Conservation (phyloP, 1,140 invertebrate genomes). For the Rhynchophorus ferrugineus region DNA sequence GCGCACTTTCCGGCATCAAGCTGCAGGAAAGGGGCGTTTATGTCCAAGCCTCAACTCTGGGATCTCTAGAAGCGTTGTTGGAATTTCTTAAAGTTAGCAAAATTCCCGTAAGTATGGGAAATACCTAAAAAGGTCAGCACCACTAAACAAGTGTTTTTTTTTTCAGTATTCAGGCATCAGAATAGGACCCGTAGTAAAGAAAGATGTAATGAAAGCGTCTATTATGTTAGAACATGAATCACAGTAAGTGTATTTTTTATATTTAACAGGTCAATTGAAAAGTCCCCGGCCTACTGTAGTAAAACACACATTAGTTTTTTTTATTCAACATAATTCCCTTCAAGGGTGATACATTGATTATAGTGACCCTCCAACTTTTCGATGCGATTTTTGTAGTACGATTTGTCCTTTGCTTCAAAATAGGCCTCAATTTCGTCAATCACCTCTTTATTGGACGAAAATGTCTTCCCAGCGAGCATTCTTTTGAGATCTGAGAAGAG, state of each 20-base stretch:
- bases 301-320: no score
- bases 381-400: no score
- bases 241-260: conserved; percentile 63
- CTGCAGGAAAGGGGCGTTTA: conserved; percentile 90
- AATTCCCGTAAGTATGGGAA: conserved; percentile 72
- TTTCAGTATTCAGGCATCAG: conserved; percentile 94
- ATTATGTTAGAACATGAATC: conserved; percentile 98
- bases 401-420: no score
- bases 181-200: conserved; percentile 98
- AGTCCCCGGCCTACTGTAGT: no score
- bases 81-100: conserved; percentile 92
- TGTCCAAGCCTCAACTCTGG: conserved; percentile 97
- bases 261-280: no score
- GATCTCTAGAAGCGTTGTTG: conserved; percentile 93
- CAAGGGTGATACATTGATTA: no score
- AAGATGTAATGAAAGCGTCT: conserved; percentile 98
- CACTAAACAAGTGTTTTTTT: background rate
- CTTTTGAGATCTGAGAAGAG: no score
- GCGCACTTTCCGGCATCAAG: conserved; percentile 87
- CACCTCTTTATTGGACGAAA: no score
- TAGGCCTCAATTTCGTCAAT: no score
- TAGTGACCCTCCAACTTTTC: no score
- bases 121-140: background rate
- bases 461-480: no score
- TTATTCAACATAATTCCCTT: no score